Percentiles rank a stretch among this genome's conserved stretches.
These are phyloP conservation scores for Lasiurus borealis DNA, from an alignment of 2,113 vertebrate species.

Conservation along the genomic window DNA sequence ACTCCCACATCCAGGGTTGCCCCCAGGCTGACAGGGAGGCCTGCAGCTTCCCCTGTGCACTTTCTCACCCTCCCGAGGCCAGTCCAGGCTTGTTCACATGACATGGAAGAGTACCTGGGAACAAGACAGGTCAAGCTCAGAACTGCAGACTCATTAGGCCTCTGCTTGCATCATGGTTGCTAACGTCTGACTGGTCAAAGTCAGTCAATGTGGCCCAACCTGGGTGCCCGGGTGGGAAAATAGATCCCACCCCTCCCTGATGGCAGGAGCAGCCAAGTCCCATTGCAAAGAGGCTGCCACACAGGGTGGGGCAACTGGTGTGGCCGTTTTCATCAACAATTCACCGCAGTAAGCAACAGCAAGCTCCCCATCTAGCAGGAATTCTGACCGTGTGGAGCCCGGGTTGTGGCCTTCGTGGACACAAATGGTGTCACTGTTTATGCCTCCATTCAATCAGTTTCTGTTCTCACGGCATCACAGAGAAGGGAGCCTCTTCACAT, in stretches of 20 bases:
- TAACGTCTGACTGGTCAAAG: not conserved
- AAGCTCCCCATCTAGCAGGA: not conserved
- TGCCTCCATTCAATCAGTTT: not conserved
- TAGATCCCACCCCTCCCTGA: not conserved
- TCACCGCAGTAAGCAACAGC: not conserved
- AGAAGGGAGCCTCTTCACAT: not conserved
- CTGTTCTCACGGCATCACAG: not conserved
- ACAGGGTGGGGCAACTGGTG: not conserved
- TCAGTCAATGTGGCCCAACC: not conserved
- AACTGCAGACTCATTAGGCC: not conserved
- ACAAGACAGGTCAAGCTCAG: not conserved
- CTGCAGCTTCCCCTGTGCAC: not conserved
- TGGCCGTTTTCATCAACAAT: accelerated
- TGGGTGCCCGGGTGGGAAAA: not conserved
- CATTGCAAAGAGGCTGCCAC: not conserved
- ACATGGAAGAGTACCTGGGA: not conserved
- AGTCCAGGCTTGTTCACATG: not conserved
- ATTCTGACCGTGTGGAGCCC: too few relatives aligned
- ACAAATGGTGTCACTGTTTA: not conserved
- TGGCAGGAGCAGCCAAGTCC: not conserved
- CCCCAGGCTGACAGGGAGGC: not conserved
- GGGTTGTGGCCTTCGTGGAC: not conserved
- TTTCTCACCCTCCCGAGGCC: not conserved
- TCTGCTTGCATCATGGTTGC: not conserved
- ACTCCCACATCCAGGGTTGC: not conserved